Evolutionary conservation across 2,113 vertebrate species (phyloP), one percentile per base, ranked within the genome.

Genomic region (Bagarius yarrelli): DNA sequence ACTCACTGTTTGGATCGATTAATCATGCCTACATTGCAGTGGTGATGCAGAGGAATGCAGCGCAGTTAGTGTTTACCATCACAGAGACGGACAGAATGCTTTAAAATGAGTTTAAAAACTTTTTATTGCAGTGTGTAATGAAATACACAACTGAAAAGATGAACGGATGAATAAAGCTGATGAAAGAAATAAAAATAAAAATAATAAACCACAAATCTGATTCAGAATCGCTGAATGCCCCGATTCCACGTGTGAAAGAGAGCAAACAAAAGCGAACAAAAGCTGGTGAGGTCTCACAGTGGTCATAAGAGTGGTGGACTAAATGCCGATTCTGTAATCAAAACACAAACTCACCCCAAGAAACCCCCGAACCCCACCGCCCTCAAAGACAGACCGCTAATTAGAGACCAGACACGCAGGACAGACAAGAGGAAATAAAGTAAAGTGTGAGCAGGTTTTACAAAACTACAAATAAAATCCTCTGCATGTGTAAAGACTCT

Each of bases 311-410:
- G 32, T 56, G 74, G 55, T n/a, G 67, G 73, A 61, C 21, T 40
- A 64, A 66, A n/a, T 73, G 80, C 18, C 13, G 70, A 57, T 15
- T 16, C 70, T 83, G 79, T 79, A 67, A 77, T 53, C 69, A 81
- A 84, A 76, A 80, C 56, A 57, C 30, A 9, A 59, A 71, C 60
- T 4, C 53, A 3, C 36, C 36, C 36, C 36, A 3, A 40, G 3
- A 40, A 3, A 40, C 36, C 3, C 3, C 3, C 36, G 6, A 3
- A 40, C 36, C 3, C 36, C 3, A 3, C 3, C 36, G 6, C 36
- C 3, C 71, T 60, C 71, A 79, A 50, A 82, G 59, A 77, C 40
- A 75, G 36, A 59, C 50, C 2, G 50, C 70, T 79, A 78, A 85
- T 52, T 27, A 76, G 59, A 84, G 11, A 56, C 14, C n/a, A 72